A percentile compares a stretch with the other conserved stretches of the same genome.
Evolutionary conservation across 2,797 vertebrate species (phyloP).

Genomic region (Karalla daura): DNA sequence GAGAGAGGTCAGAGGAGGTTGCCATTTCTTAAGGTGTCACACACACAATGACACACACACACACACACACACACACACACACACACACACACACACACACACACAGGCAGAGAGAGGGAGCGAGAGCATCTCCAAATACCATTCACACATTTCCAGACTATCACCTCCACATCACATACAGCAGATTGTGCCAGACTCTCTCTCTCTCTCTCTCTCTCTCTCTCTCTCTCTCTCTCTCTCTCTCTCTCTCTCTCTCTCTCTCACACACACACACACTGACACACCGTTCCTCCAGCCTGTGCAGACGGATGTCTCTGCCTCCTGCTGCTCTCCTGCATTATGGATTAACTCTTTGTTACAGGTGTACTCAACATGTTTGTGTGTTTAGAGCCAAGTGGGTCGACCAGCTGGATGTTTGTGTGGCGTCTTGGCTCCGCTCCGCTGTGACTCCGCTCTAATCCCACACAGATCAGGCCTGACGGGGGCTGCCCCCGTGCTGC

Average conservation of each 20-base stretch:
- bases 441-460: conserved; percentile 49
- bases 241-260: conserved; percentile 12
- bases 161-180: conserved; percentile 34
- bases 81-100: conserved; percentile 16
- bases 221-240: background rate
- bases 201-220: no score
- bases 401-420: conserved; percentile 41
- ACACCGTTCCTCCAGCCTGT: background rate
- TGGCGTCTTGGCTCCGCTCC: conserved; percentile 7
- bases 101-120: background rate
- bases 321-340: conserved; percentile 43
- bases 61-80: background rate
- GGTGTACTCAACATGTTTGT: conserved; percentile 58
- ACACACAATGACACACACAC: conserved; percentile 11
- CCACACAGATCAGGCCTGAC: conserved; percentile 15
- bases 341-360: conserved; percentile 59
- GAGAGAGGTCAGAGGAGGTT: conserved; percentile 28
- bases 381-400: conserved; percentile 62
- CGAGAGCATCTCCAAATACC: conserved; percentile 20
- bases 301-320: conserved; percentile 12
- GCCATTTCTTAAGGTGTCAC: conserved; percentile 1
- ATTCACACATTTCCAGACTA: conserved; percentile 54
- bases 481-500: background rate
- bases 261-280: conserved; percentile 5
- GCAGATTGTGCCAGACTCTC: conserved; percentile 41